Percentiles rank a stretch among this genome's conserved stretches.
Conservation (phyloP, 1,140 invertebrate genomes). For the Tachypleus tridentatus region DNA sequence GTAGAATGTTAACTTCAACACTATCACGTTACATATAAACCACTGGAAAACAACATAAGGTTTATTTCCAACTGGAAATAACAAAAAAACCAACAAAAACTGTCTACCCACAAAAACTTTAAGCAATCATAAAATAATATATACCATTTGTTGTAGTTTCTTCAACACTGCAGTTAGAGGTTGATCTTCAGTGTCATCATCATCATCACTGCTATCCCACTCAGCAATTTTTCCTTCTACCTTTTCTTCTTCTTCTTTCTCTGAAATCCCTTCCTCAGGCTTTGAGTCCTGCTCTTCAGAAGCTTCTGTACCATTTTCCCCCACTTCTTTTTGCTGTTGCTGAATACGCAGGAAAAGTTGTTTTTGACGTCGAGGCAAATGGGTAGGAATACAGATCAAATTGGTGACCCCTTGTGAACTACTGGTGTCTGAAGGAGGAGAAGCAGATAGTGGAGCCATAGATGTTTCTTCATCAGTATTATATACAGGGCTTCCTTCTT, state of each 20-base stretch:
- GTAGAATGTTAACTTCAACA: neutral
- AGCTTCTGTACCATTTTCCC: neutral
- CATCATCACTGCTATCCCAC: conserved; percentile 51
- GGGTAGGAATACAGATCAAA: conserved; percentile 32
- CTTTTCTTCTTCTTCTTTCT: conserved; percentile 14
- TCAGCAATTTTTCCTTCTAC: conserved; percentile 26
- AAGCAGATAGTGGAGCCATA: conserved; percentile 3
- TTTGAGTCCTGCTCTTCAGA: conserved; percentile 16
- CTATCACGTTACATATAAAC: neutral
- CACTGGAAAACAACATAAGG: neutral
- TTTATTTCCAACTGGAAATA: neutral
- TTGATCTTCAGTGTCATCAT: conserved; percentile 43
- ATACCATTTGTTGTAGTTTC: conserved; percentile 25
- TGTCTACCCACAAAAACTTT: neutral
- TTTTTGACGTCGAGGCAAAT: conserved; percentile 51
- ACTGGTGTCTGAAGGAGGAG: neutral
- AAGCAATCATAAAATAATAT: neutral
- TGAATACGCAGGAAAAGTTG: conserved; percentile 54
- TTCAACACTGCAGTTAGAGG: conserved; percentile 29
- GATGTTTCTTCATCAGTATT: no score
- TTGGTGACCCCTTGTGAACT: no score
- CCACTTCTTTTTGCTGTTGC: conserved; percentile 28
- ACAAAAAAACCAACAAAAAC: neutral
- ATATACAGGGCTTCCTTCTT: no score
- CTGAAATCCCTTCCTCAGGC: conserved; percentile 12